phyloP scores from a whole-genome alignment of 2,888 invertebrate genomes.

The Pherbina coryleti region DNA sequence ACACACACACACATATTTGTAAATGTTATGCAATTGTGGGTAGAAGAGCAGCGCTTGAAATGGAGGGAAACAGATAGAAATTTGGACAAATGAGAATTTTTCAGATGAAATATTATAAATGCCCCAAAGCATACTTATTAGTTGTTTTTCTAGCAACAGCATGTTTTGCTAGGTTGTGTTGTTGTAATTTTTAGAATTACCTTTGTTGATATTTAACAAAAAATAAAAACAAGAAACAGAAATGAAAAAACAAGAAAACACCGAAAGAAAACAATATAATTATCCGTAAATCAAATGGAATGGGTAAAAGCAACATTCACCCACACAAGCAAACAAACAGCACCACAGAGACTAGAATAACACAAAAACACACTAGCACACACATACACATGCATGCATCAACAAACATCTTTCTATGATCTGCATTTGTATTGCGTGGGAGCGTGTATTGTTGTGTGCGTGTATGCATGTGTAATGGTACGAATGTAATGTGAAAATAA shows the following conservation, averaged over 20 bases:
- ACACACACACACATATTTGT: conserved; percentile 29
- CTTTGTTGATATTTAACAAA: conserved; percentile 14
- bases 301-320: background rate
- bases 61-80: background rate
- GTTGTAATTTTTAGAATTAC: conserved; percentile 16
- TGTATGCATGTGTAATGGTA: conserved; percentile 2
- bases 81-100: conserved; percentile 42
- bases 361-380: background rate
- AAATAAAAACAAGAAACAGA: background rate
- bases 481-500: conserved; percentile 22
- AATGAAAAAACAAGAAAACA: no score
- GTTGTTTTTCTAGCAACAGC: background rate
- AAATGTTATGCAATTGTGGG: background rate
- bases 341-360: background rate
- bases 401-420: background rate
- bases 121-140: conserved; percentile 5
- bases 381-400: background rate
- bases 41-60: background rate
- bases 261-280: conserved; percentile 16
- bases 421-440: background rate
- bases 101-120: conserved; percentile 42
- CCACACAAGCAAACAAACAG: background rate
- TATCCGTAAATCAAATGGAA: conserved; percentile 27
- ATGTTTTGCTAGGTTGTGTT: background rate
- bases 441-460: background rate